Percentiles rank a stretch among this genome's conserved stretches.
phyloP scores from a whole-genome alignment of 2,888 invertebrate species.

The Pollenia angustigena region DNA sequence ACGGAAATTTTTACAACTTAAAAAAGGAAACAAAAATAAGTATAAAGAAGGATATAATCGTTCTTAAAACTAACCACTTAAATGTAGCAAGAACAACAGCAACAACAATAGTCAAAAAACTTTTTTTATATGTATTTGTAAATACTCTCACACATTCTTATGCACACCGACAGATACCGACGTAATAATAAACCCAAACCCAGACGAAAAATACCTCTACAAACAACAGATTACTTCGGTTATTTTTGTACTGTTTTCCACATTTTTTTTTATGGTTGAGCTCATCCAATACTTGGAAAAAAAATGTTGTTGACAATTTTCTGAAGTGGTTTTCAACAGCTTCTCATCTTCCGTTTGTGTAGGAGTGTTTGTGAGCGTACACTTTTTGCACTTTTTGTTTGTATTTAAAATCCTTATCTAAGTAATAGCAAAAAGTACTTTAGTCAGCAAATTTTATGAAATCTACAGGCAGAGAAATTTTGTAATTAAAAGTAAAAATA shows the following conservation, averaged over 20 bases:
- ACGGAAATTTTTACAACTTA: conserved; percentile 22
- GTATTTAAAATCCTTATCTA: conserved; percentile 54
- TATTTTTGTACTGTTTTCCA: conserved; percentile 13
- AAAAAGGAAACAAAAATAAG: conserved; percentile 7
- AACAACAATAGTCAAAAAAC: background rate
- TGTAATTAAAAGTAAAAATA: background rate
- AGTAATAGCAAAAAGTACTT: conserved; percentile 51
- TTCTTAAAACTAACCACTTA: conserved; percentile 33
- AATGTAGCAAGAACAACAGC: conserved; percentile 15
- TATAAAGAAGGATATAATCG: conserved; percentile 19
- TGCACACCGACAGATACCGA: background rate
- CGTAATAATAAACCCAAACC: conserved; percentile 16
- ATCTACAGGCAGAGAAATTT: conserved; percentile 16
- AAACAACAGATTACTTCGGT: conserved; percentile 23
- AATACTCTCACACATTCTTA: background rate
- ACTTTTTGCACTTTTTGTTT: conserved; percentile 18
- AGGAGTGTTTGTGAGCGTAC: background rate
- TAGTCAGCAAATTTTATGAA: conserved; percentile 57
- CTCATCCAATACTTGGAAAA: conserved; percentile 40
- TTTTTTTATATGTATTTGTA: background rate
- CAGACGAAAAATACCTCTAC: conserved; percentile 21
- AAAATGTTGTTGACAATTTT: conserved; percentile 63
- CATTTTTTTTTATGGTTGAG: conserved; percentile 31
- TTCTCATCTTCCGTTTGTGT: conserved; percentile 37
- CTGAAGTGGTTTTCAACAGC: conserved; percentile 65